Conservation (phyloP, 2,113 vertebrate species). For the Copsychus sechellarum region DNA sequence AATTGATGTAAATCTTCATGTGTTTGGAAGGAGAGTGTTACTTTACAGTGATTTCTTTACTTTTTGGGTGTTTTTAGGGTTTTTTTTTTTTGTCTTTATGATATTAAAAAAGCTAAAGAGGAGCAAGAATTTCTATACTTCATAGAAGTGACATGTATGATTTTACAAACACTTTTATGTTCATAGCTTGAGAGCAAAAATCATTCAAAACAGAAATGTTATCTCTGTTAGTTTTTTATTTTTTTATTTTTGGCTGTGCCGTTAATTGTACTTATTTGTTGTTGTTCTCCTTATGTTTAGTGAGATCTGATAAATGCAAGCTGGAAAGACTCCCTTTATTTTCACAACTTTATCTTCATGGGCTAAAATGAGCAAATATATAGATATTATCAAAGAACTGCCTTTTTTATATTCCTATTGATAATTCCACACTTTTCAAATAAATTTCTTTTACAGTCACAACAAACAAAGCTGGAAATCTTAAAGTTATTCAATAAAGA, state of each 20-base stretch:
- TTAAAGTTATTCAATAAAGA: neutral
- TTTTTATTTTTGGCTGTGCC: neutral
- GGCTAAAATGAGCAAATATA: neutral
- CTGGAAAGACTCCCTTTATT: neutral
- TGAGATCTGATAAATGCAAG: neutral
- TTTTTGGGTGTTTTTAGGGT: neutral
- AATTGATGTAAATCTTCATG: neutral
- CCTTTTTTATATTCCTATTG: neutral
- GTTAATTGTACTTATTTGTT: neutral
- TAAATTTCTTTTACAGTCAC: neutral
- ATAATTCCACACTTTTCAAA: neutral
- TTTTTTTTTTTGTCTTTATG: neutral
- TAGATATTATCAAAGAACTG: neutral
- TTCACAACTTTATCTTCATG: neutral
- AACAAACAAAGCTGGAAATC: neutral
- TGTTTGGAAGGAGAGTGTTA: rapidly evolving
- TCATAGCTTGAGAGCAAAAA: neutral
- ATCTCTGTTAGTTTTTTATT: neutral
- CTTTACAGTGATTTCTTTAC: neutral
- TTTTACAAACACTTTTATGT: neutral
- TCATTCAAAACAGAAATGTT: neutral
- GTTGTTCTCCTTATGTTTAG: neutral
- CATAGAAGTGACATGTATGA: neutral
- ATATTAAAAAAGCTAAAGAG: neutral
- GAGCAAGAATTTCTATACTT: rapidly evolving